Evolutionary conservation across 2,113 vertebrate species (phyloP), one percentile per base, ranked within the genome.

Genomic region (Perognathus longimembris): DNA sequence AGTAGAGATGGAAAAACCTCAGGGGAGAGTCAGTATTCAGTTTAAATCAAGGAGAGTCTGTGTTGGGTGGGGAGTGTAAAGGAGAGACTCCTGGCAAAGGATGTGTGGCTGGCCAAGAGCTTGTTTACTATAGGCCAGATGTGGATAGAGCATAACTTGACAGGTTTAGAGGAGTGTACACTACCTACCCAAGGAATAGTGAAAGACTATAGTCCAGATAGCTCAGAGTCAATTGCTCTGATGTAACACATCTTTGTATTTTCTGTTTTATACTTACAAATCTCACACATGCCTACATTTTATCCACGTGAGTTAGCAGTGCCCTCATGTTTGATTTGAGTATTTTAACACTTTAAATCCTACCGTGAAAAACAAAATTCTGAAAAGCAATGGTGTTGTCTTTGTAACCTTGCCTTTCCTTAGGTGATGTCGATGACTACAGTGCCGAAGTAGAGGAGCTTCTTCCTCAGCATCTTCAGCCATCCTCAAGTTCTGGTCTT

Each of bases 381-480:
- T 38, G n/a, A 79, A 82, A 40, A 22, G 22, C 69, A 30, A 28
- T 32, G 74, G 11, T 38, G 15, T 2, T 61, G 1, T 85, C 78
- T 77, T 42, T 32, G 26, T 64, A 0, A 42, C 64, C 85, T 84
- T 80, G 92, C 10, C 59, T 94, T 69, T 73, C 54, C 11, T 21
- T 79, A 99, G 99, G 99, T 79, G 99, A 99, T 5, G 97, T 99
- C 0, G 99, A 99, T 42, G 99, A 99, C 90, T 98, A 98, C 1
- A 98, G 97, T 80, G 97, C 98, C 15, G 99, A 99, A 96, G 98
- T 99, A 28, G 99, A 99, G 92, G 99, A 99, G 89, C 99, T 99
- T 70, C 98, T 99, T 76, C 99, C 99, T 32, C 99, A 99, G 97
- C 99, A 99, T 95, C 98, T 99, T 5, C 99, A 99, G 97, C 99